Conservation (phyloP, 2,888 invertebrate species). For the Tupiocoris notatus region DNA sequence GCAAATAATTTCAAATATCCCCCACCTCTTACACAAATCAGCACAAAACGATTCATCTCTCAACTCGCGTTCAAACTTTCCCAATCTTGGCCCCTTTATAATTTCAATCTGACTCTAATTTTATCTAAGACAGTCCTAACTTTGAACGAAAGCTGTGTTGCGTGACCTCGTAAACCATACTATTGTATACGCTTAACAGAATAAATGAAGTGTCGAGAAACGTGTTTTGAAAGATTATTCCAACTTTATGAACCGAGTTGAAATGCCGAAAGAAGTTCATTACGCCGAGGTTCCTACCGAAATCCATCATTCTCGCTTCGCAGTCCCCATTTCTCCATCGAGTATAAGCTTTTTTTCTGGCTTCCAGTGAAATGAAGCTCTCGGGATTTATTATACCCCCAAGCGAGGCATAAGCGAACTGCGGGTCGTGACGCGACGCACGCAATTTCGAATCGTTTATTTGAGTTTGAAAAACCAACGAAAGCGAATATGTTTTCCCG, state of each 20-base stretch:
- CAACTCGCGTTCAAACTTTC: too few species aligned
- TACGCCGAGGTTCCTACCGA: neutral
- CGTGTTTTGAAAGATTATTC: neutral
- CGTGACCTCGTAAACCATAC: too few species aligned
- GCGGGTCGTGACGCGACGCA: neutral
- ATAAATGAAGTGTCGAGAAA: too few species aligned
- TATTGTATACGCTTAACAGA: too few species aligned
- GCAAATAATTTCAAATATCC: too few species aligned
- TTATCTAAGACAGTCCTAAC: too few species aligned
- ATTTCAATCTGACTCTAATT: too few species aligned
- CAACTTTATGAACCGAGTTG: neutral
- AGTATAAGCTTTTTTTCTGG: neutral
- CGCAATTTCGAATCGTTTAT: neutral
- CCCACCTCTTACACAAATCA: too few species aligned
- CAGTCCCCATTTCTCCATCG: neutral
- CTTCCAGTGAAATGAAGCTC: neutral
- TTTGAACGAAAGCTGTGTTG: too few species aligned
- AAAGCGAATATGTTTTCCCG: neutral
- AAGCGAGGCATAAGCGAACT: neutral
- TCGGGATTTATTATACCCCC: neutral
- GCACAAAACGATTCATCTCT: too few species aligned
- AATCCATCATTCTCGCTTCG: constrained; percentile 4
- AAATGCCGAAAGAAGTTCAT: neutral
- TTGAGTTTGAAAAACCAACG: neutral
- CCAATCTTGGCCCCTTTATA: too few species aligned